Base-by-base conservation (phyloP, 1,140 invertebrate genomes). In the Cydia strobilella region DNA sequence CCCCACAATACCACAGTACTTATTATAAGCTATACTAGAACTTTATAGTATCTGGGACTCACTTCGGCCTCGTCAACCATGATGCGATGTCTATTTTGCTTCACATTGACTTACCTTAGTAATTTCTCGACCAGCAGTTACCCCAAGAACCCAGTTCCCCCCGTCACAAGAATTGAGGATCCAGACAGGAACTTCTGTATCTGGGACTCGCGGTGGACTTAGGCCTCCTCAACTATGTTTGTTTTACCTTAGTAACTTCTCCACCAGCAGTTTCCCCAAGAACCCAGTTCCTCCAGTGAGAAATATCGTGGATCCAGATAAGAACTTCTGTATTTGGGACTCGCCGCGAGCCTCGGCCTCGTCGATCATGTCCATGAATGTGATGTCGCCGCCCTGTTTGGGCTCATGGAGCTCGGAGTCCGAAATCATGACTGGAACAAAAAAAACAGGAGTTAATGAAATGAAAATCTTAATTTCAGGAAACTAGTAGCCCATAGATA, bases 211-310 rank as follows among this genome's bases (percentile, higher is more conserved):
- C 45, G 13, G 5, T 15, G 6, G 45, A 13, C 75, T 23, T 42
- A n/a, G 27, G n/a, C 31, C 45, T 23, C 23, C 23, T 65, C 48
- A 6, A 65, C 69, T n/a, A 18, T 23, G 20, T 77, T 25, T 20
- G n/a, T 72, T 74, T 79, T 72, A 94, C 94, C 94, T 93, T 6
- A 98, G 88, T 2, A 98, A 83, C 90, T 98, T 98, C 86, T 98
- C 97, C 0, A 98, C 94, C 1, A 98, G 90, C 23, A 97, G 95
- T 89, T 98, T 98, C 4, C 97, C 97, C 72, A 98, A 93, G 85
- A 98, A 98, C 0, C 97, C 97, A 0, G 97, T 97, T 12, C 95
- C 95, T 3, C 96, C 96, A 62, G 94, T 94, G 25, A 95, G 90
- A 48, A 94, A 91, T n/a, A 95, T 81, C 0, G 92, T 93, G 73